Conservation (phyloP, 2,888 invertebrate genomes). For the Drosophila dives region DNA sequence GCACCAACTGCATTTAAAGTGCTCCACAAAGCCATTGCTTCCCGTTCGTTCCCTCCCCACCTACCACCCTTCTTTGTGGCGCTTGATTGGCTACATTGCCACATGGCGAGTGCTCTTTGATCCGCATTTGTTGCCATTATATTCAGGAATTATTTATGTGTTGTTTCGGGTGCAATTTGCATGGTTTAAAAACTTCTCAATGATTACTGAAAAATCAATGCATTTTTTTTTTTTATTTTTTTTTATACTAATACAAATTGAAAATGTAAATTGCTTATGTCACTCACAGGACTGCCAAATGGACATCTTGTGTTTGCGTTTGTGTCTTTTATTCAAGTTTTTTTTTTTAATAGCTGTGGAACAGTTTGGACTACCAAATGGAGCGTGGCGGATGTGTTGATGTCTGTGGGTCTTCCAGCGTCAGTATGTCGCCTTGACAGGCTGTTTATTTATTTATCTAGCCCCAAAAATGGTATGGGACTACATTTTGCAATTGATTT, state of each 20-base stretch:
- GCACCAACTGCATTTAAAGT: slow-evolving; percentile 35
- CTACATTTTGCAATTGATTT: slow-evolving; percentile 23
- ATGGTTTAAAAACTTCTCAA: not conserved
- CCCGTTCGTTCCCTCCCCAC: too few relatives aligned
- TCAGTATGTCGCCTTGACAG: slow-evolving; percentile 31
- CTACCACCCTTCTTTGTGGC: not conserved
- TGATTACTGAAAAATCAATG: slow-evolving; percentile 8
- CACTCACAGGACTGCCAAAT: slow-evolving; percentile 31
- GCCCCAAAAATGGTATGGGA: slow-evolving; percentile 10
- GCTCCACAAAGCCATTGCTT: slow-evolving; percentile 14
- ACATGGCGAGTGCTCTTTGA: not conserved
- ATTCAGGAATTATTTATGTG: not conserved
- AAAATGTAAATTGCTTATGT: slow-evolving; percentile 20
- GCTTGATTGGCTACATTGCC: not conserved
- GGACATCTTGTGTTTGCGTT: slow-evolving; percentile 24
- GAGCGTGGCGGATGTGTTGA: not conserved
- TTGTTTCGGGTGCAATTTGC: not conserved
- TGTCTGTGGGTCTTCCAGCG: slow-evolving; percentile 19
- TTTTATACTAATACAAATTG: not conserved
- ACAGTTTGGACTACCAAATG: not conserved
- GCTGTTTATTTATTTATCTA: slow-evolving; percentile 54
- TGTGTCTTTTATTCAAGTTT: slow-evolving; percentile 9
- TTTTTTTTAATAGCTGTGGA: slow-evolving; percentile 1
- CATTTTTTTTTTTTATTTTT: not conserved
- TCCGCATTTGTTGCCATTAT: not conserved